phyloP scores from a whole-genome alignment of 23 tunicate species.

The Ciona savignyi region DNA sequence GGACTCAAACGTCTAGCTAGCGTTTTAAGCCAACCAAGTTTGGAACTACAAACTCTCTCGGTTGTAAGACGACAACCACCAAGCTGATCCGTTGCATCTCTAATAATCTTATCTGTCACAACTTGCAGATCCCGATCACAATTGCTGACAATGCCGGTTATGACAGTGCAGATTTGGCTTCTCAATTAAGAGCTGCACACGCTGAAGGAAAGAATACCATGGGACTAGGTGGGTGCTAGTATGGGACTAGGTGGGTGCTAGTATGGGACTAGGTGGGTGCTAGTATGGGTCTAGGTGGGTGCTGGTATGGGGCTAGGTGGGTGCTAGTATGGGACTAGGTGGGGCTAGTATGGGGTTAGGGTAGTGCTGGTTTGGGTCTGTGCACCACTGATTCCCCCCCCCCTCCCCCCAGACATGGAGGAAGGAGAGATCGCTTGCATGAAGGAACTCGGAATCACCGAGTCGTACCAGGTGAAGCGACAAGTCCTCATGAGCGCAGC shows the following conservation, averaged over 20 bases:
- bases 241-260: background rate
- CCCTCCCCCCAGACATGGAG: slow-evolving; percentile 53
- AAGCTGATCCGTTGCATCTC: no score
- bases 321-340: no score
- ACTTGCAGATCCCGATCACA: slow-evolving; percentile 75
- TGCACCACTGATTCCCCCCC: no score
- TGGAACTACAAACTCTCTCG: no score
- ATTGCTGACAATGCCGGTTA: slow-evolving; percentile 99
- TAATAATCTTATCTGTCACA: no score
- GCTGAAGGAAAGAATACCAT: slow-evolving; percentile 66
- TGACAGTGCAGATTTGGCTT: slow-evolving; percentile 89
- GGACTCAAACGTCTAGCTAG: no score
- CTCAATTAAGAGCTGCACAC: slow-evolving; percentile 89
- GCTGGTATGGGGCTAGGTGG: no score
- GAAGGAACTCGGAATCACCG: slow-evolving; percentile 84
- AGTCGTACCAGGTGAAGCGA: slow-evolving; percentile 91
- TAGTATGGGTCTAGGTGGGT: no score
- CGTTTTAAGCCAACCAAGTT: no score
- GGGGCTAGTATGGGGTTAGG: no score
- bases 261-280: background rate
- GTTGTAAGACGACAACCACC: no score
- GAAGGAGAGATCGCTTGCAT: slow-evolving; percentile 80
- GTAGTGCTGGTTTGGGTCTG: no score
- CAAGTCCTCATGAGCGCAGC: slow-evolving; percentile 86
- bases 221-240: slow-evolving; percentile 59